Evolutionary conservation across 2,113 vertebrate genomes (phyloP), one percentile per base, ranked within the genome.

Genomic region (Indicator maculatus): DNA sequence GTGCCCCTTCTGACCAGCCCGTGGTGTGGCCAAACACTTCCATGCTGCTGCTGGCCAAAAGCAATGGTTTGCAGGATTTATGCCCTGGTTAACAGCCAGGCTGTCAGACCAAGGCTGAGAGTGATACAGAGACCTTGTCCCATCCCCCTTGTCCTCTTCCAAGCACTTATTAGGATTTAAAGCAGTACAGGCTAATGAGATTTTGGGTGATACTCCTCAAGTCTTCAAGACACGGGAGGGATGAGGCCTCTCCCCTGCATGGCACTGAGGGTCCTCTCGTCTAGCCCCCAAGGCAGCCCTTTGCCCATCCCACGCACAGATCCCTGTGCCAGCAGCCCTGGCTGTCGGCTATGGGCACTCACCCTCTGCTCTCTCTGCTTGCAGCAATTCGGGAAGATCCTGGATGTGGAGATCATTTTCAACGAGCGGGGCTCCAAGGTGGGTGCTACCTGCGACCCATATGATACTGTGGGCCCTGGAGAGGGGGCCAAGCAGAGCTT

Each of bases 401-500:
- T 99, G 98, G 99, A 99, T 18, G 99, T 99, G 98, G 99, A 99
- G 98, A 99, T 99, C 96, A 99, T 99, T 98, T 99, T 99, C 98
- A 99, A 99, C 75, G 99, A 99, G 97, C 98, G 99, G 95, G 99
- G 99, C 97, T 99, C 99, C 97, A 99, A 99, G 99, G 99, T 99
- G 98, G 98, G 99, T 98, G 96, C 97, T 91, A 88, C 91, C 79
- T 11, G n/a, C 19, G 64, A 84, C 93, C 9, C 38, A 65, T 31
- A 13, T 77, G 6, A 82, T 76, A 58, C 41, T 6, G 93, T 14
- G 4, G 58, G 67, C 52, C 63, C 61, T 0, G 1, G 83, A 93
- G 72, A 83, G 87, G 73, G 83, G 52, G n/a, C 82, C 92, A 50
- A 86, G 96, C 67, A 86, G 84, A 94, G 69, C 21, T 4, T 72